These are phyloP conservation scores for Ecdyonurus torrentis DNA, from an alignment of 2,888 invertebrate genomes.

Conservation along the genomic window DNA sequence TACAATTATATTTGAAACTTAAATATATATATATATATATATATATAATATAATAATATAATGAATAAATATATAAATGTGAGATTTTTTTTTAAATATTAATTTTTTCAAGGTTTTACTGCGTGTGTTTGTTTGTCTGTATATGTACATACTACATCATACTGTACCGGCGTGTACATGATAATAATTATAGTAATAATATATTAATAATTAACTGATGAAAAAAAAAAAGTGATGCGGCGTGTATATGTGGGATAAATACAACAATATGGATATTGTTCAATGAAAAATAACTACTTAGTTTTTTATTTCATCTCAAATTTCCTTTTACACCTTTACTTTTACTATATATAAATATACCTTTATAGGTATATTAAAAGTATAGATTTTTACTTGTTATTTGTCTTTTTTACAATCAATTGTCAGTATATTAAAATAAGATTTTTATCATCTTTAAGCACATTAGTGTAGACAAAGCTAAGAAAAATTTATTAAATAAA, in stretches of 20 bases:
- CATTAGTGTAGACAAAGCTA: too few species aligned
- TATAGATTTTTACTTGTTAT: too few species aligned
- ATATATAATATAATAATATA: background rate
- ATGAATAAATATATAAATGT: background rate
- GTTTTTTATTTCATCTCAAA: background rate
- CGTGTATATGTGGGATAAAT: background rate
- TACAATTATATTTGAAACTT: background rate
- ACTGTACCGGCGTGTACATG: background rate
- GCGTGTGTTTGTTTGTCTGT: background rate
- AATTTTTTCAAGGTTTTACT: background rate
- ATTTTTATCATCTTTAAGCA: too few species aligned
- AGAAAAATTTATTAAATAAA: too few species aligned
- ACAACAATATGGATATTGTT: conserved; percentile 2
- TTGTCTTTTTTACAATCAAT: too few species aligned
- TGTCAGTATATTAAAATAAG: too few species aligned
- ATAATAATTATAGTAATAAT: background rate
- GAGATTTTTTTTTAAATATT: background rate
- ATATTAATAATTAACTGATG: background rate
- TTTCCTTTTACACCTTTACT: background rate
- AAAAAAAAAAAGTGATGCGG: background rate
- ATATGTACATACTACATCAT: background rate
- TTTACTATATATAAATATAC: too few species aligned
- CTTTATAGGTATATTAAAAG: too few species aligned
- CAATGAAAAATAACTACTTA: background rate
- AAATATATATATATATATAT: background rate